Evolutionary conservation across 2,797 vertebrate genomes (phyloP), one percentile per base, ranked within the genome.

Genomic region (Enteromius afrohamiltoni): DNA sequence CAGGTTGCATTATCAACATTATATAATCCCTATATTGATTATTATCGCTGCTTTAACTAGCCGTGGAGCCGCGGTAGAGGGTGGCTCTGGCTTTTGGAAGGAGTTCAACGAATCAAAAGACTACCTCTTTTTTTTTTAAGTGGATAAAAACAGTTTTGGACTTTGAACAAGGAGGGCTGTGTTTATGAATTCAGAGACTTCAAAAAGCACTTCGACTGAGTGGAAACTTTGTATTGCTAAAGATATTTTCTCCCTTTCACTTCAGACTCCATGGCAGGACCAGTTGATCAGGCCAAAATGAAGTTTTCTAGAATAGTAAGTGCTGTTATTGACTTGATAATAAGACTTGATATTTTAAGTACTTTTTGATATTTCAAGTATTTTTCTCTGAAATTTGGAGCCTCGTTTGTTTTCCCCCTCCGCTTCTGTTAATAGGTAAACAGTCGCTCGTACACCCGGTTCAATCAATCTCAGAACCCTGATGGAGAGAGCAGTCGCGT

Each of bases 381-480:
- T 6, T 21, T 40, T 21, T 60, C 1, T 17, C 19, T 47, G 13
- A 1, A 29, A 37, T 62, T 21, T n/a, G 0, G 26, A 16, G 3
- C 9, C 0, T 77, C 14, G 1, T 45, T 8, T 13, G 82, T 83
- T 29, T 23, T 10, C 40, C 4, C 4, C 37, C 37, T 40, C 45
- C 14, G 4, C 45, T 16, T 64, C 13, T 11, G 4, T 67, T 17
- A 34, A 42, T 88, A 99, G 97, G 93, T 97, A 7, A 93, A 94
- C 51, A 93, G 93, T 0, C 87, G 92, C 2, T 95, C 95, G 0
- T 98, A 99, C 86, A 97, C 95, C 0, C 94, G 96, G 71, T 99
- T 99, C 90, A 96, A 95, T 53, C 89, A 95, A 80, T 95, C 96
- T 79, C 94, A 92, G 11, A 94, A 95, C 65, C 91, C 87, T 0